Base-by-base conservation (phyloP, 2,113 vertebrate genomes). In the Stigmatopora argus region DNA sequence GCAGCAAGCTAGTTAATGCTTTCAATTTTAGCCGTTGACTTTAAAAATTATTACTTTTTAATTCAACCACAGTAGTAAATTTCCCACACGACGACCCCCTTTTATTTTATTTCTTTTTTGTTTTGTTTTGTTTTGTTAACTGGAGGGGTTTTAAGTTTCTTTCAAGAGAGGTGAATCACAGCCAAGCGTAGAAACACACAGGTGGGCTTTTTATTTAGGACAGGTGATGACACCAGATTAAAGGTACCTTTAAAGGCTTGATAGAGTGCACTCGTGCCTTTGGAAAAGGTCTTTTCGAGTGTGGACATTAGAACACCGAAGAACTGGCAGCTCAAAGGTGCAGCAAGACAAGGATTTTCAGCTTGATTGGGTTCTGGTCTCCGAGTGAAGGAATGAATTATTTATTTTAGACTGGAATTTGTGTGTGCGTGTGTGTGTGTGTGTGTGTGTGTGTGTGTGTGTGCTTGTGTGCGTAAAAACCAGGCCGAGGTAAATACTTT, bases 311-410 rank as follows among this genome's bases (percentile, higher is more conserved):
- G 80, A 88, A 86, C 80, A 85, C 64, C 73, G 78, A 83, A 84
- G 83, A 86, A 45, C 85, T 86, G 90, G 91, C 91, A 91, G 92
- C 90, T 91, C 86, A 83, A 89, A 92, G 88, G 86, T 91, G 87
- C 87, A 89, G 90, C 85, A 91, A 89, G 90, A 93, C 88, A 83
- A 80, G 89, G 84, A 92, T 93, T 93, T 94, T 93, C 90, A 90
- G 89, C 90, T 88, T 92, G 91, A 93, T 94, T 94, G 92, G 91
- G 89, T 94, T 94, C 92, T 93, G 89, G 92, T 94, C 85, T 92
- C 73, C 75, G 85, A 88, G 85, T 90, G 90, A 86, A 90, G 78
- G 89, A 84, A 92, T 93, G 90, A 94, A 94, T 93, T 92, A 94
- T 93, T 92, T 92, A 93, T 87, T 87, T 70, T 64, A 74, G 74